Percentiles rank a stretch among this genome's conserved stretches.
These are phyloP conservation scores for Parazoanthus darwini DNA, from an alignment of 92 coral and sea anemone genomes.

Conservation along the genomic window DNA sequence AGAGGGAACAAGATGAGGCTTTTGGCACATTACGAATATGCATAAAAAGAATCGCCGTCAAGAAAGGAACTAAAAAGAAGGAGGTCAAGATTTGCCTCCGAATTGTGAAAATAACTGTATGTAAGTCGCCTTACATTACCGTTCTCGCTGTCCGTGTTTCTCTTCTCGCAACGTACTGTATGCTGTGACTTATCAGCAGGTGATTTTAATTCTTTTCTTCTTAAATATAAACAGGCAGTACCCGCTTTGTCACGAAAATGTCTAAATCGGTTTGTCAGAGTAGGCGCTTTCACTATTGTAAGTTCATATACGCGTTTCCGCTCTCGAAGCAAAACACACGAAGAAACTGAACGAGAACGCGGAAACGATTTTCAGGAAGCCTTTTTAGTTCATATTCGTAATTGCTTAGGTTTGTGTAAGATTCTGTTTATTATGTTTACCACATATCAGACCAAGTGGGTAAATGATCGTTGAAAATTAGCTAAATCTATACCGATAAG, in stretches of 20 bases:
- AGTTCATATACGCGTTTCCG: not conserved
- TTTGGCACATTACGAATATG: too few relatives aligned
- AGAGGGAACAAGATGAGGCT: too few relatives aligned
- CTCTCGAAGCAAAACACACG: not conserved
- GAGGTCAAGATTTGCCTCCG: too few relatives aligned
- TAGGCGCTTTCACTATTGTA: not conserved
- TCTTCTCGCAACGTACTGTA: not conserved
- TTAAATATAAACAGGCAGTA: not conserved
- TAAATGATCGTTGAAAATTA: not conserved
- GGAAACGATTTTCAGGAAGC: not conserved
- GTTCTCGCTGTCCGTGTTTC: not conserved
- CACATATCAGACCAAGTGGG: not conserved
- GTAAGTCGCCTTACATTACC: not conserved
- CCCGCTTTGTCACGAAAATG: not conserved
- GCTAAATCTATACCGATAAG: not conserved
- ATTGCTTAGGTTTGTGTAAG: not conserved
- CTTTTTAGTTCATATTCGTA: not conserved
- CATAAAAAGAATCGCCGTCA: too few relatives aligned
- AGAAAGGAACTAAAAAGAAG: too few relatives aligned
- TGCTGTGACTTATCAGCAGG: not conserved
- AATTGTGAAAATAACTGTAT: too few relatives aligned
- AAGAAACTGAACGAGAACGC: not conserved
- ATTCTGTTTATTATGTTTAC: too few relatives aligned
- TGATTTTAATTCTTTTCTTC: not conserved
- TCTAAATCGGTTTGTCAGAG: not conserved